These are phyloP conservation scores for Galaxea fascicularis DNA, from an alignment of 92 coral and sea anemone species.

Conservation along the genomic window DNA sequence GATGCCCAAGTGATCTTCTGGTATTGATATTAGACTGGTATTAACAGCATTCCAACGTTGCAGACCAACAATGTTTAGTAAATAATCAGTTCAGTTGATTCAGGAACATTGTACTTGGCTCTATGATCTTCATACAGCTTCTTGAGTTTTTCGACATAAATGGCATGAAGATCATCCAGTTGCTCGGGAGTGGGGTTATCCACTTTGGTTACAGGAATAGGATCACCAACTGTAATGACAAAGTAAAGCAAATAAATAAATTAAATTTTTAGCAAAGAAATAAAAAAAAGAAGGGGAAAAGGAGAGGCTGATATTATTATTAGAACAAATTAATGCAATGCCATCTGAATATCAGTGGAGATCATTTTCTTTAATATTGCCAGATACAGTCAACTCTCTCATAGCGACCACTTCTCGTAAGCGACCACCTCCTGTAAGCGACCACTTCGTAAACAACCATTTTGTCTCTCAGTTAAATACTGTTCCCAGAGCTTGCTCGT, in stretches of 20 bases:
- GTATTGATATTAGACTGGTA: no score
- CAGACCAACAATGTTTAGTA: constrained; percentile 20
- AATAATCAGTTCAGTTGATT: constrained; percentile 70
- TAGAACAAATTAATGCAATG: no score
- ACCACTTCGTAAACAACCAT: no score
- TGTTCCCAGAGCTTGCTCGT: no score
- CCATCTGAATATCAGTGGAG: no score
- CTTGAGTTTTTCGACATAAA: constrained; percentile 76
- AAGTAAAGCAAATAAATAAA: not conserved
- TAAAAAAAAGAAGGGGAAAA: not conserved
- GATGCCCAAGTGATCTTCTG: no score
- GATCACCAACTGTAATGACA: constrained; percentile 85
- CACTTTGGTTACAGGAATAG: constrained; percentile 82
- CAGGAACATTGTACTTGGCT: constrained; percentile 80
- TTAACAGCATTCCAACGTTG: not conserved
- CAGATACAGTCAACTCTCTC: no score
- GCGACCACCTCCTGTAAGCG: no score
- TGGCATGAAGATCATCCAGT: constrained; percentile 78
- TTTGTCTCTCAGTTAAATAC: no score
- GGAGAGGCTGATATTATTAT: not conserved
- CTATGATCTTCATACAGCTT: constrained; percentile 89
- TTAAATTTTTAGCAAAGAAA: not conserved
- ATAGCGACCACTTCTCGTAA: no score
- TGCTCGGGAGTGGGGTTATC: constrained; percentile 86
- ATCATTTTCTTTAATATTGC: no score